Evolutionary conservation across 2,888 invertebrate species (phyloP), one percentile per base, ranked within the genome.

Genomic region (Acleris holmiana): DNA sequence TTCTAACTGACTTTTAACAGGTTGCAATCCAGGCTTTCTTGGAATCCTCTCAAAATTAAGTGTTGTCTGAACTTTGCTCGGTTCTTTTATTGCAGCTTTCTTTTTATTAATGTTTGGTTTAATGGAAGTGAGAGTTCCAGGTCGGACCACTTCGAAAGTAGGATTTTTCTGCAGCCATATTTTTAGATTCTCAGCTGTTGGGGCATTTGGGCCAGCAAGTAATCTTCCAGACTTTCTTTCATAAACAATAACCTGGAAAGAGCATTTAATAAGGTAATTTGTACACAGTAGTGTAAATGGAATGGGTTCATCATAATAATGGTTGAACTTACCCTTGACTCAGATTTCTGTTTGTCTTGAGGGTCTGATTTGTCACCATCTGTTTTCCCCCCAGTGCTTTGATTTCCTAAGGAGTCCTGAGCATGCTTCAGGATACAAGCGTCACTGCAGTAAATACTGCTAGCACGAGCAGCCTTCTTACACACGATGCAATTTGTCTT

Each of bases 371-470:
- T 62, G 58, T 80, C 79, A 18, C 69, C 70, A 35, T 83, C 88
- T 40, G 71, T 57, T 75, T 84, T 88, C 23, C 70, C 67, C 44
- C 81, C 69, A 23, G 78, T 59, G 17, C 68, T 68, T 68, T 82
- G 88, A 63, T 68, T 78, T 29, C 83, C 85, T 29, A 91, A 75
- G 1, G 95, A 94, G 71, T 96, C 96, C 76, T 96, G 95, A 1
- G 97, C 97, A 88, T 98, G 97, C 74, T 95, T 95, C 66, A 96
- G 93, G 74, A 98, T 97, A 82, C 98, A 99, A 40, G 94, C 94
- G 76, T 98, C 96, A 75, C 97, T 97, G 84, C 98, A 99, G 85
- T 97, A 98, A 73, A 98, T 96, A 60, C 97, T 96, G 77, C 95
- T 96, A n/a, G 93, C 93, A n/a, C 96, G 93, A 0, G 96, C 95